Evolutionary conservation across 2,888 invertebrate species (phyloP), one percentile per base, ranked within the genome.

Genomic region (Drosophila mercatorum): DNA sequence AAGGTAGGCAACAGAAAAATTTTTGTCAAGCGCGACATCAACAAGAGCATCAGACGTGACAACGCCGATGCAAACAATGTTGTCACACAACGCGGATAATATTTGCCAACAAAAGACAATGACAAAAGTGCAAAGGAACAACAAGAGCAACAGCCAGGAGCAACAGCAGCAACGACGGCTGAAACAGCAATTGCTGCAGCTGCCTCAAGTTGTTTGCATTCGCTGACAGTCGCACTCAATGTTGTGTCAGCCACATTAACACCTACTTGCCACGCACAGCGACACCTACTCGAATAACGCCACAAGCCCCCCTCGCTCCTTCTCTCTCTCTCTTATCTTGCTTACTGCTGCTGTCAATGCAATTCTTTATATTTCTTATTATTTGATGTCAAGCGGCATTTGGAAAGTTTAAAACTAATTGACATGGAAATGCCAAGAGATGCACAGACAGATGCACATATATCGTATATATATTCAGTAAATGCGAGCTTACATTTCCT

Each of bases 341-440:
- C 67, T 49, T 36, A 55, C 52, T 22, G 52, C 51, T 26, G 51
- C 52, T 77, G 76, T 70, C 80, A 77, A 71, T 76, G 41, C n/a
- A 75, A 63, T 66, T 65, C 58, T 68, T 59, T 69, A 58, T 56
- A 49, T 67, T 53, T 64, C 68, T 66, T 76, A 68, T 76, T 77
- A 79, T 77, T 79, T 64, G 63, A 62, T 79, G 79, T 80, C 79
- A 74, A 80, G 70, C n/a, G 49, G 68, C 76, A 68, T 82, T 79
- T 72, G 55, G 66, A 58, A 75, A 82, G 77, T 74, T 76, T 59
- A 57, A 59, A 81, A 83, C 88, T 85, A 88, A 85, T 85, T 88
- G 88, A 85, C 85, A 88, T 83, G 85, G 72, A 80, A 80, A 84
- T 74, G 78, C 46, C 59, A 49, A 34, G 43, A 46, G 22, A 14